Evolutionary conservation across 2,113 vertebrate genomes (phyloP), one percentile per base, ranked within the genome.

Genomic region (Phrynosoma blainvillii): DNA sequence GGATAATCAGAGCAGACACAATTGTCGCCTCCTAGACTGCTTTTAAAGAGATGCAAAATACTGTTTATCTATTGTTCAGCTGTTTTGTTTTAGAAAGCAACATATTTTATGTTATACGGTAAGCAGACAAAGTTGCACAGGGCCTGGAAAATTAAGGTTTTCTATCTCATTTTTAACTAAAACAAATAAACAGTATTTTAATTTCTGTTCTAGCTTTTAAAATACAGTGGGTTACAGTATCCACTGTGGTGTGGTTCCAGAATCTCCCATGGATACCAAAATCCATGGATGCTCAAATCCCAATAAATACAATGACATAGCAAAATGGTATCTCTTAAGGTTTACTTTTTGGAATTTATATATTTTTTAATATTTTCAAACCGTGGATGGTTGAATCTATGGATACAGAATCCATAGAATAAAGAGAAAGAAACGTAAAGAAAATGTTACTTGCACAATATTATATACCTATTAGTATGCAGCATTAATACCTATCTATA

Each of bases 401-500:
- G 47, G 7, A 47, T 47, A 8, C 47, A 47, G 47, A 47, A 47
- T 47, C 47, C 47, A 47, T 5, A 47, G 5, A 47, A 47, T 47
- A 47, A 47, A 47, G 47, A 47, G 47, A 7, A 47, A 5, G 7
- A 47, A 47, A 47, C 5, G 47, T 1, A 84, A 73, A 18, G 30
- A 2, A 74, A 59, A 25, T 36, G 11, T 16, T 27, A 42, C 30
- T 84, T 84, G 42, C 73, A 14, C 5, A n/a, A 52, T 5, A 12
- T 47, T 30, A 70, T 21, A 82, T 40, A 95, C 30, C 88, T 84
- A 68, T 90, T 93, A 92, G 0, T 1, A 89, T 74, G 83, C 0
- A 79, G 88, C 84, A 84, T 93, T 84, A 92, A 90, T 90, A 92
- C 74, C 54, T n/a, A 79, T 32, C 1, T 79, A 59, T 23, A 32